Evolutionary conservation across 2,888 invertebrate species (phyloP).

Genomic region (Eristalis pertinax): DNA sequence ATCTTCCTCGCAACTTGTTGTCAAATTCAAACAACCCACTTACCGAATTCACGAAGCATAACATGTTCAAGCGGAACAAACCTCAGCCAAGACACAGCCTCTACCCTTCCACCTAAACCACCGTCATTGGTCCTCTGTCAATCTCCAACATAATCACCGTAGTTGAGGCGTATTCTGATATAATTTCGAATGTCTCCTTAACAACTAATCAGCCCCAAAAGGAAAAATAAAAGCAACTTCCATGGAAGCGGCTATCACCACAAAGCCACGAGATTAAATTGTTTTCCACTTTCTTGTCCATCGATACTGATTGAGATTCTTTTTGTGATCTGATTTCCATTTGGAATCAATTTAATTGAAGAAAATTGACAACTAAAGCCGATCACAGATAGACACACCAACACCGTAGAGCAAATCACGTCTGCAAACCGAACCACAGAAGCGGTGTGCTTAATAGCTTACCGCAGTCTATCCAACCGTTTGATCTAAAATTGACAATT

Average conservation of each 20-base stretch:
- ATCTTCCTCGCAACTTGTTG: too few relatives aligned
- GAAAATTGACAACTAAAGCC: conserved; percentile 64
- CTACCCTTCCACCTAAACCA: too few relatives aligned
- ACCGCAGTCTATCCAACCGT: conserved; percentile 68
- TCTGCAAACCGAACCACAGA: conserved; percentile 31
- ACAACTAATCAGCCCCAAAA: neutral
- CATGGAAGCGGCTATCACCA: neutral
- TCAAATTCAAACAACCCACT: too few relatives aligned
- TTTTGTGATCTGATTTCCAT: conserved; percentile 54
- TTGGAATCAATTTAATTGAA: conserved; percentile 66
- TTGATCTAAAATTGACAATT: conserved; percentile 72
- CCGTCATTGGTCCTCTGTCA: too few relatives aligned
- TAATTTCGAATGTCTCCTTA: too few relatives aligned
- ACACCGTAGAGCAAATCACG: conserved; percentile 42
- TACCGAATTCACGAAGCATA: too few relatives aligned
- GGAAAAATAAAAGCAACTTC: neutral
- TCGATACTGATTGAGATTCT: conserved; percentile 23
- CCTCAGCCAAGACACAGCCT: too few relatives aligned
- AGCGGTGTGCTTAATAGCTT: conserved; percentile 64
- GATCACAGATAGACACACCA: conserved; percentile 7
- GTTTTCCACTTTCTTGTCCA: conserved; percentile 24
- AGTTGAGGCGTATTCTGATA: too few relatives aligned
- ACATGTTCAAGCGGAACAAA: too few relatives aligned
- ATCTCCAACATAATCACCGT: too few relatives aligned
- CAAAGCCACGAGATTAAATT: conserved; percentile 12